phyloP scores from a whole-genome alignment of 2,888 invertebrate genomes.

The Parascotia fuliginaria region DNA sequence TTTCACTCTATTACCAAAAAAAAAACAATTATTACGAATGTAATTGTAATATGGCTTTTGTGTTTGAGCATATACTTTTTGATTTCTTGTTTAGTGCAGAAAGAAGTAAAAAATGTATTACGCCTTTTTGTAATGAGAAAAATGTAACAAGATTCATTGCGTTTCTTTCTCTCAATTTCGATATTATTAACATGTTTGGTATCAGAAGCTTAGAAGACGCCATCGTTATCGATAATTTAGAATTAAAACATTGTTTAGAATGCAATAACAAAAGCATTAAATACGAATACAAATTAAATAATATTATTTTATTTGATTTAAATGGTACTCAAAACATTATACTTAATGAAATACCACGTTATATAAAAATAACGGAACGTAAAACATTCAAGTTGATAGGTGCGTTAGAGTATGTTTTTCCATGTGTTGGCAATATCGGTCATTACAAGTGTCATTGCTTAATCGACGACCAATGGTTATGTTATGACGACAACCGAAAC shows the following conservation, averaged over 20 bases:
- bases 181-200: slow-evolving; percentile 3
- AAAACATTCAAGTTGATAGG: slow-evolving; percentile 12
- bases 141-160: slow-evolving; percentile 15
- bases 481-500: slow-evolving; percentile 7
- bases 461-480: slow-evolving; percentile 9
- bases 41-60: slow-evolving; percentile 22
- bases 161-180: slow-evolving; percentile 7
- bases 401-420: slow-evolving; percentile 2
- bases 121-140: slow-evolving; percentile 16
- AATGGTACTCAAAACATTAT: slow-evolving; percentile 14
- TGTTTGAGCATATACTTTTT: slow-evolving; percentile 15
- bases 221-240: slow-evolving; percentile 1
- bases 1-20: slow-evolving; percentile 15
- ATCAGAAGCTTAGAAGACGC: slow-evolving; percentile 4
- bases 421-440: neutral
- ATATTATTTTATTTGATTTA: slow-evolving; percentile 7
- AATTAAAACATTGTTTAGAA: slow-evolving; percentile 3
- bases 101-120: slow-evolving; percentile 16
- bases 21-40: slow-evolving; percentile 18
- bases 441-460: slow-evolving; percentile 11
- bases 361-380: slow-evolving; percentile 18
- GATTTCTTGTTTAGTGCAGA: slow-evolving; percentile 13
- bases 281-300: slow-evolving; percentile 16
- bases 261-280: slow-evolving; percentile 8
- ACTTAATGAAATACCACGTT: slow-evolving; percentile 16